A percentile compares a stretch with the other conserved stretches of the same genome.
phyloP scores from a whole-genome alignment of 2,888 invertebrate species.

The Sarcophaga caerulescens region DNA sequence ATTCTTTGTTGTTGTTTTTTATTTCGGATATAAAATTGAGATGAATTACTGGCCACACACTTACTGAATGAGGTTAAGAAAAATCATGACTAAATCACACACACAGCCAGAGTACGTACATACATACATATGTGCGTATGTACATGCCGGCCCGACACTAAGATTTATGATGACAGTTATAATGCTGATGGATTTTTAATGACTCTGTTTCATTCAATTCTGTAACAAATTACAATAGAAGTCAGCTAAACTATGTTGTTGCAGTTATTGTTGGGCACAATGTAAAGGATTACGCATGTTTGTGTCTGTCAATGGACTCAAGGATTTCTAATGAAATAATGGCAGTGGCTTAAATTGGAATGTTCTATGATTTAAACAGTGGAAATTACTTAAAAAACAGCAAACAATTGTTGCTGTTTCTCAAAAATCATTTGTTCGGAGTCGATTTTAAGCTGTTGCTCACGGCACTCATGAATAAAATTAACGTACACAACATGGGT shows the following conservation, averaged over 20 bases:
- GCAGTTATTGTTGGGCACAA: background rate
- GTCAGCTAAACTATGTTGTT: background rate
- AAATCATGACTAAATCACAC: background rate
- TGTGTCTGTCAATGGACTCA: background rate
- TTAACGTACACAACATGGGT: too few relatives aligned
- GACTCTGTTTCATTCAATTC: conserved; percentile 62
- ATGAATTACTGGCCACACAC: background rate
- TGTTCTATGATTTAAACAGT: too few relatives aligned
- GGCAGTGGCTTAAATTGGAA: too few relatives aligned
- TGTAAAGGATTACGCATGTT: conserved; percentile 29
- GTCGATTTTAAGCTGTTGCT: too few relatives aligned
- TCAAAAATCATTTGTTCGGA: too few relatives aligned
- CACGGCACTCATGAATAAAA: too few relatives aligned
- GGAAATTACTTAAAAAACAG: too few relatives aligned
- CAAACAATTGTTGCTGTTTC: too few relatives aligned
- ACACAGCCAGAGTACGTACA: conserved; percentile 10
- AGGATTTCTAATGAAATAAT: too few relatives aligned
- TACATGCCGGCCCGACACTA: background rate
- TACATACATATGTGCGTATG: too few relatives aligned
- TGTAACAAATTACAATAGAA: conserved; percentile 8
- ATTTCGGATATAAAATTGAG: conserved; percentile 34
- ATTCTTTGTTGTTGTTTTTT: background rate
- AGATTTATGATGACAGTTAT: conserved; percentile 65
- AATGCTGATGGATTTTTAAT: conserved; percentile 67
- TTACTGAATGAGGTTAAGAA: background rate